Evolutionary conservation across 2,888 invertebrate species (phyloP), one percentile per base, ranked within the genome.

Genomic region (Mechanitis messenoides): DNA sequence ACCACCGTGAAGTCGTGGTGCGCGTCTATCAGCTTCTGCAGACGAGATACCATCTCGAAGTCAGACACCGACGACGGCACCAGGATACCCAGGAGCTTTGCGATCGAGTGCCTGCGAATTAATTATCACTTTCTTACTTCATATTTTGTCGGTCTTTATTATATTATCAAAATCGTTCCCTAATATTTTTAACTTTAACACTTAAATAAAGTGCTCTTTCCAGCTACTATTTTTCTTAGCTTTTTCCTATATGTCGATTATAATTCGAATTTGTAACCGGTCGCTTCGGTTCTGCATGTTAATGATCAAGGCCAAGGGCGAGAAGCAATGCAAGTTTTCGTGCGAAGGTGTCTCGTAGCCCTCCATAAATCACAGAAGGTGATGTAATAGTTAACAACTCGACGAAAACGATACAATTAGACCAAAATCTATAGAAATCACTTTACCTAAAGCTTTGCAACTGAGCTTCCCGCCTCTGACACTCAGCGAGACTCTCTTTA

Each of bases 1-100:
- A 96, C 93, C 72, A 95, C 83, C 0, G 96, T 95, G 79, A 96
- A 96, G 85, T 96, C 96, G 73, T 96, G 94, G 81, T 96, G 96
- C 0, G 96, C 96, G 70, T 95, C 94, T 58, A 96, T 95, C 70
- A 96, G 86, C 79, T 96, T 96, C 81, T 96, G 96, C 35, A 96
- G 89, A 0, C 95, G 92, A 45, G 94, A 93, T 62, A 95, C 91
- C 74, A 95, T 91, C 84, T 95, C 95, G 73, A 94, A 93, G 86
- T 95, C 95, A 0, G 95, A 93, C 33, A 94, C 92, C 60, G 94
- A 93, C 5, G 93, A 91, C 35, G 93, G 93, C 45, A 88, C 85
- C 56, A 90, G 71, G 69, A 95, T 91, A n/a, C 94, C 94, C 7
- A 95, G 82, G n/a, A 94, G 88, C 69, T 94, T 93, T 12, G 93